phyloP scores from a whole-genome alignment of 1,140 invertebrate species.

The Platorchestia sp. region DNA sequence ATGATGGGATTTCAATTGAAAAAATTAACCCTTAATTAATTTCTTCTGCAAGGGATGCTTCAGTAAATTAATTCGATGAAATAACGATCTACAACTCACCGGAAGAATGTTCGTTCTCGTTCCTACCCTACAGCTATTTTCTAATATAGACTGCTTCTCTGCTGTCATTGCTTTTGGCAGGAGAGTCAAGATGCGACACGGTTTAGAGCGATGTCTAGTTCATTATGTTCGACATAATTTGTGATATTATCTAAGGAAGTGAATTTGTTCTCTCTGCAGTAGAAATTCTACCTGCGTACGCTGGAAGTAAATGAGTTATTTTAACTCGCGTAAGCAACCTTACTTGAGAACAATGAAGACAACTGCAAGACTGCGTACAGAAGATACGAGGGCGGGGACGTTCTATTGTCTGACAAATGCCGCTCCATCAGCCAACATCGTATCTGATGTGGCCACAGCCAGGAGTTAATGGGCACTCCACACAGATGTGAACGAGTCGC shows the following conservation, averaged over 20 bases:
- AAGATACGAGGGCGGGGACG: neutral
- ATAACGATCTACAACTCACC: too few relatives aligned
- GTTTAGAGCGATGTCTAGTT: too few relatives aligned
- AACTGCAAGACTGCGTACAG: neutral
- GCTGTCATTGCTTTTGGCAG: neutral
- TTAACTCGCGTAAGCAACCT: neutral
- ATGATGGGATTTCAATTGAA: too few relatives aligned
- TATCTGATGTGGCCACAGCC: neutral
- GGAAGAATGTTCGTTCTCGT: too few relatives aligned
- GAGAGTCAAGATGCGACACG: too few relatives aligned
- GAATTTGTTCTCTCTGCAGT: neutral
- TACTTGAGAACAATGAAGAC: neutral
- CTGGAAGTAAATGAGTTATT: neutral
- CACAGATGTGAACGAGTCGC: neutral
- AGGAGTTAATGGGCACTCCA: neutral
- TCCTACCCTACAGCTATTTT: neutral
- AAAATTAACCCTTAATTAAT: too few relatives aligned
- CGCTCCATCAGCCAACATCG: neutral
- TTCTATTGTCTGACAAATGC: neutral
- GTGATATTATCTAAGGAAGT: too few relatives aligned
- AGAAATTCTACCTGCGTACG: neutral
- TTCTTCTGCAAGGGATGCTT: too few relatives aligned
- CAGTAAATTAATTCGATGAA: too few relatives aligned
- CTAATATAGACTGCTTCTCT: neutral
- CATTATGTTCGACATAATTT: too few relatives aligned